phyloP scores from a whole-genome alignment of 2,797 vertebrate species.

The Lepus oiostolus region DNA sequence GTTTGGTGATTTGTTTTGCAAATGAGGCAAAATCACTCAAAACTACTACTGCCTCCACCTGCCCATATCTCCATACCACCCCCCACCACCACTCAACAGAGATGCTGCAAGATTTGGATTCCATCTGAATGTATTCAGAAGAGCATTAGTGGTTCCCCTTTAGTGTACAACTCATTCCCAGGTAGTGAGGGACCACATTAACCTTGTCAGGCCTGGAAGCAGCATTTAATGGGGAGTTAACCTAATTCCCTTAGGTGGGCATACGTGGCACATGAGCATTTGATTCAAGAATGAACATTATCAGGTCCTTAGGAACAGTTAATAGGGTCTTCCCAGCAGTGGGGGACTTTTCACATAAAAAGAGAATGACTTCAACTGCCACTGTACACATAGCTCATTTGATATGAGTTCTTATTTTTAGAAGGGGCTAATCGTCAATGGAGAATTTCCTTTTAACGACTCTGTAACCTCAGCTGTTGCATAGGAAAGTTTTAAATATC shows the following conservation, averaged over 20 bases:
- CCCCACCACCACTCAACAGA: neutral
- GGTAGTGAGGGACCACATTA: neutral
- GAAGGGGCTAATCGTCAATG: neutral
- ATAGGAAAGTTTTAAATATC: conserved; percentile 15
- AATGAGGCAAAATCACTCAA: neutral
- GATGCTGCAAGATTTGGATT: neutral
- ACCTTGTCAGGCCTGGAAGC: neutral
- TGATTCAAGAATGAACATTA: too few relatives aligned
- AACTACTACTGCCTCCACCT: too few relatives aligned
- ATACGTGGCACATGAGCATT: neutral
- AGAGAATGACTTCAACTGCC: neutral
- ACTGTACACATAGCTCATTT: neutral
- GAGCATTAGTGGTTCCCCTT: neutral
- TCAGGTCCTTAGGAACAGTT: neutral
- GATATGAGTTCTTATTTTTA: neutral
- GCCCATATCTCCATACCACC: too few relatives aligned
- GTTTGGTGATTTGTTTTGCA: conserved; percentile 43
- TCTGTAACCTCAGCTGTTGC: neutral
- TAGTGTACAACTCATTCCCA: neutral
- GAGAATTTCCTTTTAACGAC: neutral
- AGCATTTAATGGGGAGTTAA: neutral
- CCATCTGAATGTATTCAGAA: neutral
- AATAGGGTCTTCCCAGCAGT: neutral
- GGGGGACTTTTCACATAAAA: neutral
- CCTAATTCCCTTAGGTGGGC: neutral